phyloP scores from a whole-genome alignment of 2,113 vertebrate genomes.

The Periophthalmus modestus region DNA sequence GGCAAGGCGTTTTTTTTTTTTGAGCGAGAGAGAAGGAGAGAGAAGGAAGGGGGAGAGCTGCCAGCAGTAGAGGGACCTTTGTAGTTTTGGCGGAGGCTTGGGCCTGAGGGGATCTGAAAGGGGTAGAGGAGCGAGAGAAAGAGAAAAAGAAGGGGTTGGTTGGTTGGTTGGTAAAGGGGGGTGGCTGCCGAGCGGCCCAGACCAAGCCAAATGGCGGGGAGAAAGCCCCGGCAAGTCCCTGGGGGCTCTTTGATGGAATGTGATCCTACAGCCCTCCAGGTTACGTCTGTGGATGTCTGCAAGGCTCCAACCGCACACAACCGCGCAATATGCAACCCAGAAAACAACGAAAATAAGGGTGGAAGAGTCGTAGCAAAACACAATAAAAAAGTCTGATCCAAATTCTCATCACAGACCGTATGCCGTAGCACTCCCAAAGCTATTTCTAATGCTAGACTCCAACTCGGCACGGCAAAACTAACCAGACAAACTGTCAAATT shows the following conservation, averaged over 20 bases:
- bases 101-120: slow-evolving; percentile 62
- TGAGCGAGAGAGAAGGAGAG: slow-evolving; percentile 57
- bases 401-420: slow-evolving; percentile 53
- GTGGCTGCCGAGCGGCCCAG: slow-evolving; percentile 61
- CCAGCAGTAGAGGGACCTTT: slow-evolving; percentile 79
- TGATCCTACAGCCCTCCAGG: slow-evolving; percentile 74
- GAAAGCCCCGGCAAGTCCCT: slow-evolving; percentile 71
- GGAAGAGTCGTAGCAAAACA: slow-evolving; percentile 23
- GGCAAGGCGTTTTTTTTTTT: slow-evolving; percentile 55
- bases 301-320: slow-evolving; percentile 55
- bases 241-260: slow-evolving; percentile 82
- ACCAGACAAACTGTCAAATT: slow-evolving; percentile 18
- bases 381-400: slow-evolving; percentile 45
- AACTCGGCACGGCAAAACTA: slow-evolving; percentile 16
- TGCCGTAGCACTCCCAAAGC: slow-evolving; percentile 49
- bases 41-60: slow-evolving; percentile 64
- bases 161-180: background rate
- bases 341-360: slow-evolving; percentile 59
- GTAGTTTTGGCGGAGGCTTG: slow-evolving; percentile 79
- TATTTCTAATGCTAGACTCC: slow-evolving; percentile 34
- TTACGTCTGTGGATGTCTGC: slow-evolving; percentile 78
- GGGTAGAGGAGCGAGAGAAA: slow-evolving; percentile 29
- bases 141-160: slow-evolving; percentile 50
- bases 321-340: slow-evolving; percentile 31
- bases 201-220: slow-evolving; percentile 77